Percentiles rank a stretch among this genome's conserved stretches.
These are phyloP conservation scores for Diarsia mendica DNA, from an alignment of 2,888 invertebrate genomes.

Conservation along the genomic window DNA sequence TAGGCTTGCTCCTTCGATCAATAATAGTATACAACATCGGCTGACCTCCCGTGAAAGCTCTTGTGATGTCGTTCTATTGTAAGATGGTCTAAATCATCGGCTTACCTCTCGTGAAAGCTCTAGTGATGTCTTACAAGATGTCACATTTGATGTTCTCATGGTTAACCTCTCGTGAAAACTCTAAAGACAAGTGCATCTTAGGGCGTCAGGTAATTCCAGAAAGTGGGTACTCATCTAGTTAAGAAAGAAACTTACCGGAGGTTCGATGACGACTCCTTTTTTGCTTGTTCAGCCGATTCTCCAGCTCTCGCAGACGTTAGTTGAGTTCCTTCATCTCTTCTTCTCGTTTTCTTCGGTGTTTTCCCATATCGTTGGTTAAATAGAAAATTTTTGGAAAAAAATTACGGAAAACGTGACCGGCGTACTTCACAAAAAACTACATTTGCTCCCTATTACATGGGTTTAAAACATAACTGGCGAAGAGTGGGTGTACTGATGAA, in stretches of 20 bases:
- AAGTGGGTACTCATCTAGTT: too few species aligned
- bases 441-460: background rate
- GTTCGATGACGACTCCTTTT: background rate
- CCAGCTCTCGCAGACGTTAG: background rate
- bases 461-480: background rate
- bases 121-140: background rate
- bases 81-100: background rate
- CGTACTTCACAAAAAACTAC: background rate
- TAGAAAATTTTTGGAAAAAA: background rate
- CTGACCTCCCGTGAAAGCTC: slow-evolving; percentile 15
- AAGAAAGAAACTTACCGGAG: background rate
- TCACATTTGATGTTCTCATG: background rate
- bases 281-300: background rate
- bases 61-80: background rate
- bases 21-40: slow-evolving; percentile 5
- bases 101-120: slow-evolving; percentile 17
- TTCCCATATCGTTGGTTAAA: background rate
- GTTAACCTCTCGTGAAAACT: slow-evolving; percentile 5
- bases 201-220: background rate
- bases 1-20: too few species aligned
- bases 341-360: background rate
- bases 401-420: background rate
- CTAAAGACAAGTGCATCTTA: background rate
- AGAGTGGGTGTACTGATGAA: too few species aligned
- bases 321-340: background rate